Percentiles rank a stretch among this genome's conserved stretches.
Conservation (phyloP, 2,113 vertebrate genomes). For the Sialia sialis region DNA sequence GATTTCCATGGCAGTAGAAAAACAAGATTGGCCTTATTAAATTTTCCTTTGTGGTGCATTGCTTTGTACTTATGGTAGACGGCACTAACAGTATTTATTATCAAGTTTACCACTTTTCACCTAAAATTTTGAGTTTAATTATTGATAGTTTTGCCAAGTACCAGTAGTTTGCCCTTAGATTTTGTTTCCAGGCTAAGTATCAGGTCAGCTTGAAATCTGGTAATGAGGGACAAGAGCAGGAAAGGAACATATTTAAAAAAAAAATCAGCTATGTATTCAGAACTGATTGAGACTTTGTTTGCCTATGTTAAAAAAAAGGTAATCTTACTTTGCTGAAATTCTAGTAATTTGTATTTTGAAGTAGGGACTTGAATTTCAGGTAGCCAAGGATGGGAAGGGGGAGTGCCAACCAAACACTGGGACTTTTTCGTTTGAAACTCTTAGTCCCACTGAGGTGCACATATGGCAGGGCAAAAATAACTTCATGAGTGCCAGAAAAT, state of each 20-base stretch:
- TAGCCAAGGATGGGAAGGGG: background rate
- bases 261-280: background rate
- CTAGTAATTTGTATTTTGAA: background rate
- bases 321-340: background rate
- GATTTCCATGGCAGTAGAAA: constrained; percentile 42
- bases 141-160: background rate
- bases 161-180: background rate
- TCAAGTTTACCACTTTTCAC: background rate
- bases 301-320: background rate
- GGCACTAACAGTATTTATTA: background rate
- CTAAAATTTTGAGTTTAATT: background rate
- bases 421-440: background rate
- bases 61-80: background rate
- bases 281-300: background rate
- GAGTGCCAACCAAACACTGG: background rate
- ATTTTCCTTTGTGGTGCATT: background rate
- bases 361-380: background rate
- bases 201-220: background rate
- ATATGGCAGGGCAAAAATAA: background rate
- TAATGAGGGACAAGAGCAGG: background rate
- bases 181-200: background rate
- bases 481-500: background rate
- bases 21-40: background rate
- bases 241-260: background rate
- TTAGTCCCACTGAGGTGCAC: background rate